phyloP scores from a whole-genome alignment of 1,140 invertebrate species.

The Trachymyrmex cornetzi region DNA sequence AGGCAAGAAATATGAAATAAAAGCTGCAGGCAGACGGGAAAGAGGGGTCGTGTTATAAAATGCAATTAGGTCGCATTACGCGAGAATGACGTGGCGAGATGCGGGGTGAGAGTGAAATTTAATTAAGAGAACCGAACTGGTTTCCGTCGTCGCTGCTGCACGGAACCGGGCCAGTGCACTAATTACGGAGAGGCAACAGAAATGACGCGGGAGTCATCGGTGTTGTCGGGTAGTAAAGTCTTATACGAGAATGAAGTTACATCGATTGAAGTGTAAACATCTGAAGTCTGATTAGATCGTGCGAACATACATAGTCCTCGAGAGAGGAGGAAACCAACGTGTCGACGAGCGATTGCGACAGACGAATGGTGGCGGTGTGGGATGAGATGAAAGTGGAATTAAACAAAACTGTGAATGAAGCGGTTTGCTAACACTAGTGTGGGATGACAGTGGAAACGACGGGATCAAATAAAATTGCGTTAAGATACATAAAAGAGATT shows the following conservation, averaged over 20 bases:
- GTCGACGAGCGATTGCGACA: conserved; percentile 36
- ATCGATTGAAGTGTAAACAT: conserved; percentile 52
- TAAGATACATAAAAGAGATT: neutral
- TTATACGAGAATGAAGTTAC: conserved; percentile 60
- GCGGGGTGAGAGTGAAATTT: conserved; percentile 65
- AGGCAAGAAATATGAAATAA: conserved; percentile 31
- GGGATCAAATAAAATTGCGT: neutral
- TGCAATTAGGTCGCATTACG: conserved; percentile 72
- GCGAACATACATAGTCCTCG: neutral
- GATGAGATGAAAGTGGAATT: conserved; percentile 65
- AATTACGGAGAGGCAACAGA: conserved; percentile 3
- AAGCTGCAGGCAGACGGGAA: neutral
- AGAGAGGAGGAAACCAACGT: conserved; percentile 27
- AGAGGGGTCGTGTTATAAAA: conserved; percentile 52
- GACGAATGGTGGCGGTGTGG: neutral
- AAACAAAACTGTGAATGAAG: conserved; percentile 61
- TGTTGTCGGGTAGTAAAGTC: neutral
- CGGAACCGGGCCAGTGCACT: neutral
- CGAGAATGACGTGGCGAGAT: conserved; percentile 51
- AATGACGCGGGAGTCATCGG: conserved; percentile 22
- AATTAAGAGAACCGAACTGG: conserved; percentile 70
- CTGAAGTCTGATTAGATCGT: conserved; percentile 46
- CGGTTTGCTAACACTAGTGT: neutral
- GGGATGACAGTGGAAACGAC: neutral
- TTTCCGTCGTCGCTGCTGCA: neutral